Evolutionary conservation across 2,888 invertebrate species (phyloP).

Genomic region (Oligia strigilis): DNA sequence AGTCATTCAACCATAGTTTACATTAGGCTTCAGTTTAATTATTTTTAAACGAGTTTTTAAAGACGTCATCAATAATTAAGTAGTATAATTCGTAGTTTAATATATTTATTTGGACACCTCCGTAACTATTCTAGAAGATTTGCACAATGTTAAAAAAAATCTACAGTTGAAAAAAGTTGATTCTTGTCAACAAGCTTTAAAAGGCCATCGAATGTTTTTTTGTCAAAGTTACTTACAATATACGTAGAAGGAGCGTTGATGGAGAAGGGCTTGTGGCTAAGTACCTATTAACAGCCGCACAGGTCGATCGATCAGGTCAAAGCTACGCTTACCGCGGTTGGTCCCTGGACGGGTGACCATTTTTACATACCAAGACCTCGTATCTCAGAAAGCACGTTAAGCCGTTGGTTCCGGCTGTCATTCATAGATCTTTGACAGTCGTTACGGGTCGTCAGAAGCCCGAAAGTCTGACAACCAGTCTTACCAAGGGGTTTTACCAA

Average conservation of each 20-base stretch:
- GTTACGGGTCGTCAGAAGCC: too few relatives aligned
- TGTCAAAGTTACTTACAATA: background rate
- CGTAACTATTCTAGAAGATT: conserved; percentile 8
- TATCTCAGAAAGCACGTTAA: too few relatives aligned
- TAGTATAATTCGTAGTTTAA: conserved; percentile 4
- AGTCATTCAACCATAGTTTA: background rate
- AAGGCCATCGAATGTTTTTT: background rate
- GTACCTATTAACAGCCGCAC: too few relatives aligned
- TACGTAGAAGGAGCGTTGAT: background rate
- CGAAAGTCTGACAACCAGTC: too few relatives aligned
- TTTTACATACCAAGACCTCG: too few relatives aligned
- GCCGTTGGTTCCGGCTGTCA: too few relatives aligned
- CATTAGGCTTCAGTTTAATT: conserved; percentile 1
- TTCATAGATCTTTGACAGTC: too few relatives aligned
- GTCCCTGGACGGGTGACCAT: too few relatives aligned
- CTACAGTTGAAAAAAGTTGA: background rate
- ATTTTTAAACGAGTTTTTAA: conserved; percentile 21
- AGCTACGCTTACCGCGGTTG: too few relatives aligned
- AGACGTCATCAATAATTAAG: conserved; percentile 17
- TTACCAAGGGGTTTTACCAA: too few relatives aligned
- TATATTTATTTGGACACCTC: conserved; percentile 18
- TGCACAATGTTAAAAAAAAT: conserved; percentile 46
- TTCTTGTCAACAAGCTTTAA: background rate
- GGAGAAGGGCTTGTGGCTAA: too few relatives aligned
- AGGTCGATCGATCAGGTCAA: too few relatives aligned